A percentile compares a stretch with the other conserved stretches of the same genome.
These are phyloP conservation scores for Agelaius tricolor DNA, from an alignment of 2,113 vertebrate genomes.

Conservation along the genomic window DNA sequence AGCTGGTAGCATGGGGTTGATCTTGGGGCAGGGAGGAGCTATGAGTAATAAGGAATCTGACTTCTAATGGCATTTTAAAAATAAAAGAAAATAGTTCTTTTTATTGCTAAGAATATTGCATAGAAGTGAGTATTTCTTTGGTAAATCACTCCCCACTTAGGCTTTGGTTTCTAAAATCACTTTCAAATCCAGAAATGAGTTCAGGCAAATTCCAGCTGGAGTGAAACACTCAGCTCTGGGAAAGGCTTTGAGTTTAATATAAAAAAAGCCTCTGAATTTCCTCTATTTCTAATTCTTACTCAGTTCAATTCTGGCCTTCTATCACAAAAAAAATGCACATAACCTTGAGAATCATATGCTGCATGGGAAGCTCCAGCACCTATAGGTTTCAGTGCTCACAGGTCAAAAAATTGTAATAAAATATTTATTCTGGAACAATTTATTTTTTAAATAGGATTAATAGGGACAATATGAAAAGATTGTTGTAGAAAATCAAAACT, in stretches of 20 bases:
- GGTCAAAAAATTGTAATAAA: background rate
- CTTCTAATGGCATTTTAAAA: background rate
- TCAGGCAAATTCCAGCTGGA: slow-evolving; percentile 55
- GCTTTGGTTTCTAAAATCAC: slow-evolving; percentile 54
- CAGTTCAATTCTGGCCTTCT: slow-evolving; percentile 23
- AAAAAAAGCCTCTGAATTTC: slow-evolving; percentile 9
- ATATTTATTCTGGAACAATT: background rate
- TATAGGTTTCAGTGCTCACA: background rate
- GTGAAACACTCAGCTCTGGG: slow-evolving; percentile 41
- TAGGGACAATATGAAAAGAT: background rate
- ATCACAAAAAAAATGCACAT: slow-evolving; percentile 1
- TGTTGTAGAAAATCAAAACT: background rate
- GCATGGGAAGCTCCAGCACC: background rate
- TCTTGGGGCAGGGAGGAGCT: background rate
- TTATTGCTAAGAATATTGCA: slow-evolving; percentile 28
- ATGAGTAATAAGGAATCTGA: background rate
- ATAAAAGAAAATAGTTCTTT: slow-evolving; percentile 13
- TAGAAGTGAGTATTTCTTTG: slow-evolving; percentile 5
- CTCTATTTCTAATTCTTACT: slow-evolving; percentile 49
- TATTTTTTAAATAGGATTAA: background rate
- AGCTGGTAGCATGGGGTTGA: background rate
- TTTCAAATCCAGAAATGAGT: slow-evolving; percentile 62
- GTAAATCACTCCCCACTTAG: slow-evolving; percentile 28
- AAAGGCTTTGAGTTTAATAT: slow-evolving; percentile 55
- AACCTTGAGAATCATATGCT: background rate